These are phyloP conservation scores for zebrafish (Danio rerio) DNA, from an alignment of 2,113 vertebrate species.

Conservation along the genomic window GRCz12tu NC_133195.1:21525001-21525500, in stretches of 20 bases:
- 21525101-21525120: not conserved
- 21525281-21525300: not conserved
- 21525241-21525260: not conserved
- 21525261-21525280: not conserved
- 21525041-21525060: not conserved
- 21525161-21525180: not conserved
- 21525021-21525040: not conserved
- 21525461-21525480: not conserved
- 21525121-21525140: not conserved
- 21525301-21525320: not conserved
- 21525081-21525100: not conserved
- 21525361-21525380: not conserved
- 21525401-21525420: conserved; percentile 13
- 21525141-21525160: not conserved
- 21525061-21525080: not conserved
- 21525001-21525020: not conserved
- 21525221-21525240: not conserved
- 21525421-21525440: not conserved
- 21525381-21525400: not conserved
- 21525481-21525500: not conserved
- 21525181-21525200: not conserved
- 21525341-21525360: not conserved
- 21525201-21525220: not conserved
- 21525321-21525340: not conserved
- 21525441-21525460: not conserved